Evolutionary conservation across 1,140 invertebrate species (phyloP).

Genomic region (Bathynomus jamesi): DNA sequence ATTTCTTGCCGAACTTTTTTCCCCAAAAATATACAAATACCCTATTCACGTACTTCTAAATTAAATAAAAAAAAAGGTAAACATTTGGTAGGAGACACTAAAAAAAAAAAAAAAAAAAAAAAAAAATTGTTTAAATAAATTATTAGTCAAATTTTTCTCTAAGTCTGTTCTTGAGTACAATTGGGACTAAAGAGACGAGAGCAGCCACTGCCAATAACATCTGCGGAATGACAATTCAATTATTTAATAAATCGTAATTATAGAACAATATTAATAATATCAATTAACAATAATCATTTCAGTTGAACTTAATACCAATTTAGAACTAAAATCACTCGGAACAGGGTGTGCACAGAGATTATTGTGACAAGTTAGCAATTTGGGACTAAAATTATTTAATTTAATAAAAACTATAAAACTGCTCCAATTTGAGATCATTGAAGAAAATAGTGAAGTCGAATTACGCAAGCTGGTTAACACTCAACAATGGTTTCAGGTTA

Average conservation of each 20-base stretch:
- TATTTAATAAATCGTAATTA: conserved; percentile 5
- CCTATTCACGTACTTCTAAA: too few species aligned
- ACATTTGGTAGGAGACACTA: too few species aligned
- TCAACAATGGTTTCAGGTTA: background rate
- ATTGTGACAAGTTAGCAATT: background rate
- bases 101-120: too few species aligned
- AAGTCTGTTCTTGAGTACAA: conserved; percentile 77
- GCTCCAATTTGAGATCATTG: too few species aligned
- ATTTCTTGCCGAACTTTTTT: too few species aligned
- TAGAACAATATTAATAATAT: background rate
- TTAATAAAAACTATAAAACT: background rate
- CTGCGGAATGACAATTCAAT: too few species aligned
- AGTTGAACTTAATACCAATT: background rate
- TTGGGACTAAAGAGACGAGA: conserved; percentile 76
- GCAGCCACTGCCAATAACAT: conserved; percentile 45
- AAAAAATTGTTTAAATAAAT: background rate
- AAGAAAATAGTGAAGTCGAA: too few species aligned
- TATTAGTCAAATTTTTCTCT: conserved; percentile 66
- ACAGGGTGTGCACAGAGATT: background rate
- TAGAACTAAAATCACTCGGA: too few species aligned
- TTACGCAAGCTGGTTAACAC: too few species aligned
- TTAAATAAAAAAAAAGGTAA: too few species aligned
- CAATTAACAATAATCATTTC: background rate
- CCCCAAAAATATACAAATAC: too few species aligned
- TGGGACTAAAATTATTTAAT: background rate